Conservation (phyloP, 2,888 invertebrate genomes). For the Selenia dentaria region DNA sequence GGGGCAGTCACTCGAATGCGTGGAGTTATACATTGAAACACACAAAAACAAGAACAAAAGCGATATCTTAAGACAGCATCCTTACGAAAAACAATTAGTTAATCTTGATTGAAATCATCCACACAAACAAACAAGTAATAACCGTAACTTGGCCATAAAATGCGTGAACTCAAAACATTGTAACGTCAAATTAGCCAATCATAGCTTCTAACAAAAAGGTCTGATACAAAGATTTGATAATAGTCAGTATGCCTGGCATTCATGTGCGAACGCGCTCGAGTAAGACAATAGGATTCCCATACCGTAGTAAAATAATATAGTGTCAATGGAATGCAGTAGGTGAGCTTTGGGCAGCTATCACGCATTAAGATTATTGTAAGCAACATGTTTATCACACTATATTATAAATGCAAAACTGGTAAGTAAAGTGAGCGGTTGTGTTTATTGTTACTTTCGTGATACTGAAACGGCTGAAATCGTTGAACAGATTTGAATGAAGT, state of each 20-base stretch:
- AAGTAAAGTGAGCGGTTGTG: too few relatives aligned
- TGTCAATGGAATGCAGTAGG: conserved; percentile 4
- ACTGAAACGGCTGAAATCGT: too few relatives aligned
- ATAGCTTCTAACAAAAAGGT: conserved; percentile 48
- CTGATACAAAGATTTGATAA: conserved; percentile 25
- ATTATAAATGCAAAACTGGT: too few relatives aligned
- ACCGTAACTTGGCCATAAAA: conserved; percentile 27
- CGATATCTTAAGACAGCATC: conserved; percentile 10
- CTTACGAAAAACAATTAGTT: conserved; percentile 25
- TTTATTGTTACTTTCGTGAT: too few relatives aligned
- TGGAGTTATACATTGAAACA: too few relatives aligned
- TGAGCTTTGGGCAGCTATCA: conserved; percentile 1
- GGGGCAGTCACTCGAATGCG: too few relatives aligned
- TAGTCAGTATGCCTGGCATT: conserved; percentile 54
- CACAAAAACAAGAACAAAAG: conserved; percentile 2
- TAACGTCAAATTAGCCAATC: conserved; percentile 60
- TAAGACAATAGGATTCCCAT: conserved; percentile 38
- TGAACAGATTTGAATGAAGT: too few relatives aligned
- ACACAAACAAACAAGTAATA: conserved; percentile 18
- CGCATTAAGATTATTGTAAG: too few relatives aligned
- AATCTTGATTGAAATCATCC: conserved; percentile 21
- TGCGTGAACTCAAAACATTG: conserved; percentile 29
- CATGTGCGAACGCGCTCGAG: conserved; percentile 66
- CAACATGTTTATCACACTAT: too few relatives aligned
- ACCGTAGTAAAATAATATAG: conserved; percentile 27